A percentile compares a stretch with the other conserved stretches of the same genome.
Evolutionary conservation across 1,140 invertebrate species (phyloP).

Genomic region (Orchesella cincta): DNA sequence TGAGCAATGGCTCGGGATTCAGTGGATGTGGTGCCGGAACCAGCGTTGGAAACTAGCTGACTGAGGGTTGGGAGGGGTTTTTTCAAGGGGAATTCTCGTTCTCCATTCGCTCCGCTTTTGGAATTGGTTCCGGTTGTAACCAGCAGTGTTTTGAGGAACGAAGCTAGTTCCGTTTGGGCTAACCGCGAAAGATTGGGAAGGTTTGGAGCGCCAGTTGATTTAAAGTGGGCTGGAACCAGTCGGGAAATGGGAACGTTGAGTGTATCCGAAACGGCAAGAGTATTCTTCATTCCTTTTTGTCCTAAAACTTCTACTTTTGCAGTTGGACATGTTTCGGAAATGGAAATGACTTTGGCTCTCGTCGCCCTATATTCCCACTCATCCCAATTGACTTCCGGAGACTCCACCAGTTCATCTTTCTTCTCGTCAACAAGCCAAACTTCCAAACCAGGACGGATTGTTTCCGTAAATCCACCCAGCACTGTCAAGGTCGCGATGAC

Average conservation of each 20-base stretch:
- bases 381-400: background rate
- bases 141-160: constrained; percentile 25
- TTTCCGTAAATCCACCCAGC: constrained; percentile 57
- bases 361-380: background rate
- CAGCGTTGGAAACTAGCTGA: constrained; percentile 1
- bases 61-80: constrained; percentile 22
- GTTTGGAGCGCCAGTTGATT: background rate
- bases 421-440: constrained; percentile 42
- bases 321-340: constrained; percentile 1
- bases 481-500: constrained; percentile 57
- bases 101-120: background rate
- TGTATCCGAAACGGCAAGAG: background rate
- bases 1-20: constrained; percentile 53
- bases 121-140: background rate
- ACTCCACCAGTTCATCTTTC: background rate
- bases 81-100: constrained; percentile 7
- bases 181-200: constrained; percentile 3
- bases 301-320: constrained; percentile 8
- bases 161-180: background rate
- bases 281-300: background rate
- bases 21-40: constrained; percentile 22
- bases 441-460: constrained; percentile 56
- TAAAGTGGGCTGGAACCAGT: background rate
- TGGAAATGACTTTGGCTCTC: background rate
- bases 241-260: background rate